phyloP scores from a whole-genome alignment of 2,797 vertebrate genomes.

The Darevskia mixta region DNA sequence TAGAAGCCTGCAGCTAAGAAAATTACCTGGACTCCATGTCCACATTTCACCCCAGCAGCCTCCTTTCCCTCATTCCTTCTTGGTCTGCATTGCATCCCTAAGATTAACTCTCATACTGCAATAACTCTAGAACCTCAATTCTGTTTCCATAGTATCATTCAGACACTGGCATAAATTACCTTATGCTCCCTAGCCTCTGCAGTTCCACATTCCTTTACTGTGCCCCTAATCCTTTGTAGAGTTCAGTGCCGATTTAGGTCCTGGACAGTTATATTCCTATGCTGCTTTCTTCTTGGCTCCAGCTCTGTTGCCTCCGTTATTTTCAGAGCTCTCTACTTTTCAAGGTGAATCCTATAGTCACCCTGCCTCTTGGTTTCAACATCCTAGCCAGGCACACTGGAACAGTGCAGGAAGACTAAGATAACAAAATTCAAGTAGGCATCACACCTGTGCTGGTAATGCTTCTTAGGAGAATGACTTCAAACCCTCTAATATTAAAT shows the following conservation, averaged over 20 bases:
- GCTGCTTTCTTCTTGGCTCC: neutral
- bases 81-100: neutral
- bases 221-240: neutral
- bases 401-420: no score
- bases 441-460: no score
- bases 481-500: neutral
- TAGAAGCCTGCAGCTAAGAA: neutral
- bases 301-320: neutral
- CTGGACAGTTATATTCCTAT: neutral
- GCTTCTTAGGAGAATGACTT: neutral
- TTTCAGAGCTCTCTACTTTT: neutral
- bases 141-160: no score
- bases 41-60: neutral
- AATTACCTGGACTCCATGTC: neutral
- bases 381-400: no score
- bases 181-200: neutral
- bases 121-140: neutral
- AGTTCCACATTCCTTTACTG: neutral
- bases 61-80: neutral
- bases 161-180: neutral
- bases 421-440: no score
- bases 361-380: no score
- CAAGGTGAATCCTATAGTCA: neutral
- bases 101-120: neutral
- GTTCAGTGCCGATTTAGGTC: neutral